Base-by-base conservation (phyloP, 2,888 invertebrate genomes). In the Gymnocheta viridis region DNA sequence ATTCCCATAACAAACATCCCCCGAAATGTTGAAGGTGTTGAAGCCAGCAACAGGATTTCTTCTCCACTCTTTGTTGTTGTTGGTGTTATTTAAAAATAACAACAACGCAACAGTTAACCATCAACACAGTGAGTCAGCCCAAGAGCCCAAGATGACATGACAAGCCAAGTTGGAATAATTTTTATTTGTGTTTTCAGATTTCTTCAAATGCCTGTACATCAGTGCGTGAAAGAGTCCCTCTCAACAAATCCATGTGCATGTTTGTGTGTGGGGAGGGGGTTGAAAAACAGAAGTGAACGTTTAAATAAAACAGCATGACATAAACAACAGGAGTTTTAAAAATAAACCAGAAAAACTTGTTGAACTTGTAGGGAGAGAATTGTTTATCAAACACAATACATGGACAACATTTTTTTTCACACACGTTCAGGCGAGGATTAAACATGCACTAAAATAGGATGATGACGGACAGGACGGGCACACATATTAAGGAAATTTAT, bases 291-390 rank as follows among this genome's bases (percentile, higher is more conserved):
- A 32, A 47, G 44, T 54, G 24, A 69, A 69, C 51, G 69, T 44
- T 60, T 29, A 62, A 62, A 47, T 17, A 56, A 69, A 56, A 67
- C 44, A 73, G 32, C 41, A 67, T 22, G 17, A 51, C 19, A 38
- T 22, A 14, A 24, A 22, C 56, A 47, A 47, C 38, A 54, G 49
- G 22, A 67, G 60, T 47, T 67, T 77, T 62, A 66, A 80, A 69
- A 83, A 82, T 64, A 80, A 84, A 84, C 83, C 80, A 60, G 83
- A 77, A 80, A 80, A 77, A 84, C 83, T 84, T 84, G 83, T 84
- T 84, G 83, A 84, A 66, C 83, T 77, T 84, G 60, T 67, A 70
- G 82, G 66, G 64, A 70, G 64, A 44, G 32, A 24, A 51, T 19
- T 51, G 51, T 56, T 54, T 72, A 64, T 44, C 2, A 27, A 22